These are phyloP conservation scores for Melanotaenia boesemani DNA, from an alignment of 2,797 vertebrate genomes.

Conservation along the genomic window DNA sequence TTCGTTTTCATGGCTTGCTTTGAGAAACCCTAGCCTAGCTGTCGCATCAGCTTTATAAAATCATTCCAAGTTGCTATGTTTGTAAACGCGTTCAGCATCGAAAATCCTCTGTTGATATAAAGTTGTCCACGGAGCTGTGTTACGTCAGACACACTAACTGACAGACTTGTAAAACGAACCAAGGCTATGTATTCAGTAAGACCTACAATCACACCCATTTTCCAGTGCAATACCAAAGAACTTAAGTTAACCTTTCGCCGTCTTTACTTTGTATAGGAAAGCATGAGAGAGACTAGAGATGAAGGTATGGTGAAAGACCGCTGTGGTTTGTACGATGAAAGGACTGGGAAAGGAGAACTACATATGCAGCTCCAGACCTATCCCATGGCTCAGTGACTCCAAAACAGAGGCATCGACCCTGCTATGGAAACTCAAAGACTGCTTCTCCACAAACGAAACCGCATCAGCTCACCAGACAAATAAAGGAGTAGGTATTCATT, in stretches of 20 bases:
- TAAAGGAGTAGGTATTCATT: slow-evolving; percentile 81
- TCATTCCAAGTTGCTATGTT: not conserved
- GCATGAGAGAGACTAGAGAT: slow-evolving; percentile 89
- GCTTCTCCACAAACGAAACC: slow-evolving; percentile 90
- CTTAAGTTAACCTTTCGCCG: not conserved
- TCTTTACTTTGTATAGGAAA: slow-evolving; percentile 75
- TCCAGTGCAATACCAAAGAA: not conserved
- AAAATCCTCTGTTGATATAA: not conserved
- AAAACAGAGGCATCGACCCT: slow-evolving; percentile 88
- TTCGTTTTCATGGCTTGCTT: not conserved
- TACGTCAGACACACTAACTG: not conserved
- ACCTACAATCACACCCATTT: not conserved
- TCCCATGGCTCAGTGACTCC: slow-evolving; percentile 86
- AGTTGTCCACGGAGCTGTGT: not conserved
- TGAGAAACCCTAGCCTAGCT: not conserved
- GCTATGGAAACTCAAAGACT: slow-evolving; percentile 93
- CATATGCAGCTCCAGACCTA: slow-evolving; percentile 81
- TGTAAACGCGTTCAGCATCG: not conserved
- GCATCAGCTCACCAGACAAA: slow-evolving; percentile 74
- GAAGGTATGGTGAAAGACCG: slow-evolving; percentile 86
- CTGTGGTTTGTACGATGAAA: slow-evolving; percentile 91
- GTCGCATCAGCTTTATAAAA: not conserved
- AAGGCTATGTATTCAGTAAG: not conserved
- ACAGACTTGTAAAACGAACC: not conserved
- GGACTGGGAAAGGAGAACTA: slow-evolving; percentile 86